Evolutionary conservation across 1,140 invertebrate genomes (phyloP), one percentile per base, ranked within the genome.

Genomic region (Neodiprion pinetum): DNA sequence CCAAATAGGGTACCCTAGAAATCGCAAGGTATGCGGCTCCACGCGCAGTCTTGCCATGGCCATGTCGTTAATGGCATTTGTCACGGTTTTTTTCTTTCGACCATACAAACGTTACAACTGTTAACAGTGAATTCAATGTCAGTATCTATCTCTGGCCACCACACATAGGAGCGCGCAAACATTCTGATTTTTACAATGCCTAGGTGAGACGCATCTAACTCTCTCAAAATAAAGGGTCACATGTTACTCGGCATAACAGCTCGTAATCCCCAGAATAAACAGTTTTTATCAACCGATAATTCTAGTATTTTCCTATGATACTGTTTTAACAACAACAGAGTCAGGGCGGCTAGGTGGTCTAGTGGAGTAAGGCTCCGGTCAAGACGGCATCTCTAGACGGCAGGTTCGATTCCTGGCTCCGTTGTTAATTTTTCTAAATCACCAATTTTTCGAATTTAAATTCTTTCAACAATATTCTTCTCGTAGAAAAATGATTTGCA

Each of bases 111-210:
- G 14, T 71, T 53, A 72, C 79, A 83, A 10, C 10, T 48, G 2
- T 72, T 67, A 14, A 80, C 75, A 2, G 70, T 40, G 5, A 69
- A n/a, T 75, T 90, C 85, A 61, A 89, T 85, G 14, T 88, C 85
- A 7, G 74, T 73, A 75, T 90, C 85, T 1, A 90, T 80, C 7
- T 79, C 77, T 70, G 84, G 84, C 88, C 88, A 90, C 80, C 82
- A 90, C 1, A 88, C 78, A 74, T 87, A 85, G 2, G 71, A 81
- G 7, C 88, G 72, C 5, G 88, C 85, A 8, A 86, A 68, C 28
- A 75, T 71, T 76, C 89, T 90, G 77, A 87, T 89, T 71, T 86
- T 82, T 7, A 85, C 82, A 8, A 88, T 86, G 7, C 89, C 88
- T 40, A 84, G 72, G 79, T 90, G 88, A 9, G 80, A 77, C 0